These are phyloP conservation scores for Helogale parvula DNA, from an alignment of 2,113 vertebrate species.

Conservation along the genomic window DNA sequence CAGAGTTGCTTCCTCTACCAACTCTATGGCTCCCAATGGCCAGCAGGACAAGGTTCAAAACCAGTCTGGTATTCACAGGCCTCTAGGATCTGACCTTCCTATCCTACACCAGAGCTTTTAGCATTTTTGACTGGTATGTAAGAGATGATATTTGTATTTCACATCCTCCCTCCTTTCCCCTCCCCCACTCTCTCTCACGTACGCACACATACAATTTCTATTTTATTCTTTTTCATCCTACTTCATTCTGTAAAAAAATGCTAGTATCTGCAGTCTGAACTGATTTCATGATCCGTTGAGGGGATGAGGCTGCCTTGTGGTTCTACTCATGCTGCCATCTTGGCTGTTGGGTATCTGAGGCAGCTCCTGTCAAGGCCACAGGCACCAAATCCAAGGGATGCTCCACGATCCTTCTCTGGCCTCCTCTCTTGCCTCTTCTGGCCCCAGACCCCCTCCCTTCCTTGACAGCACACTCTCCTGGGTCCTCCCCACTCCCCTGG, in stretches of 20 bases:
- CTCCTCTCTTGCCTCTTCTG: not conserved
- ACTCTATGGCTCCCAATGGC: not conserved
- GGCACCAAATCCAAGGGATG: not conserved
- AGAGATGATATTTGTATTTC: not conserved
- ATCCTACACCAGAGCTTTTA: not conserved
- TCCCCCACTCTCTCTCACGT: accelerated
- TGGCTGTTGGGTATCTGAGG: not conserved
- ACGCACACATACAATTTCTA: not conserved
- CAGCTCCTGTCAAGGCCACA: not conserved
- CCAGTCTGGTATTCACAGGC: not conserved
- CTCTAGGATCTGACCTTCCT: not conserved
- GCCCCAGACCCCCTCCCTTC: too few species aligned
- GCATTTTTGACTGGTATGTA: not conserved
- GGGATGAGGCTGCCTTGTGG: not conserved
- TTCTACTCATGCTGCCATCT: not conserved
- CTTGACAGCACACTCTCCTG: accelerated
- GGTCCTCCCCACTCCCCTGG: not conserved
- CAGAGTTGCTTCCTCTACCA: not conserved
- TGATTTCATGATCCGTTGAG: not conserved
- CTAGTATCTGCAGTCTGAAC: not conserved
- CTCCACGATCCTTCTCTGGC: not conserved
- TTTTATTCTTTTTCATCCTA: not conserved
- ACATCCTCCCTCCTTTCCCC: too few species aligned
- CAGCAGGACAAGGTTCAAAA: not conserved
- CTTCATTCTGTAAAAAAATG: not conserved